phyloP scores from a whole-genome alignment of 2,888 invertebrate genomes.

The Leucania comma region DNA sequence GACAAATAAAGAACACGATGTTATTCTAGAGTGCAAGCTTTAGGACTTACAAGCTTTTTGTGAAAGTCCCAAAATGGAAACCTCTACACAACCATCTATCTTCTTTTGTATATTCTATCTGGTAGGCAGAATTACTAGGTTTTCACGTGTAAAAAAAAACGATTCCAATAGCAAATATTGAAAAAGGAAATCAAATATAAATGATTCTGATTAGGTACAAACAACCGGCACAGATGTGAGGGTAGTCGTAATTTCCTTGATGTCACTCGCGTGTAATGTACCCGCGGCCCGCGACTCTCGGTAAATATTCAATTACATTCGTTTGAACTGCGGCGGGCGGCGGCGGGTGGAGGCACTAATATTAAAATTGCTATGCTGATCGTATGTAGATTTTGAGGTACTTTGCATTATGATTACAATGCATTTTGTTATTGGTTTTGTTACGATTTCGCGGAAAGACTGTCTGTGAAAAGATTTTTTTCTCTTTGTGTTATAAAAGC shows the following conservation, averaged over 20 bases:
- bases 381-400: conserved; percentile 34
- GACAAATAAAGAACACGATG: background rate
- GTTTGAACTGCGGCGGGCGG: conserved; percentile 44
- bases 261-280: conserved; percentile 61
- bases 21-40: background rate
- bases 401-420: conserved; percentile 31
- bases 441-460: background rate
- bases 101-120: background rate
- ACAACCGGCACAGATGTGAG: conserved; percentile 36
- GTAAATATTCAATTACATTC: conserved; percentile 68
- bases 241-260: conserved; percentile 56
- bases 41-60: background rate
- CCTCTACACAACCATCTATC: background rate
- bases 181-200: conserved; percentile 51
- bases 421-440: conserved; percentile 34
- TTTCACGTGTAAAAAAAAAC: conserved; percentile 19
- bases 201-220: conserved; percentile 52
- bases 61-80: background rate
- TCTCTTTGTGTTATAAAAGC: background rate
- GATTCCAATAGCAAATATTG: conserved; percentile 51
- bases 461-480: background rate
- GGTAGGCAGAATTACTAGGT: background rate
- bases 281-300: conserved; percentile 52
- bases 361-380: conserved; percentile 40
- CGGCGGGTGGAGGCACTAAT: conserved; percentile 19